Evolutionary conservation across 1,140 invertebrate species (phyloP), one percentile per base, ranked within the genome.

Genomic region (Drosophila funebris): DNA sequence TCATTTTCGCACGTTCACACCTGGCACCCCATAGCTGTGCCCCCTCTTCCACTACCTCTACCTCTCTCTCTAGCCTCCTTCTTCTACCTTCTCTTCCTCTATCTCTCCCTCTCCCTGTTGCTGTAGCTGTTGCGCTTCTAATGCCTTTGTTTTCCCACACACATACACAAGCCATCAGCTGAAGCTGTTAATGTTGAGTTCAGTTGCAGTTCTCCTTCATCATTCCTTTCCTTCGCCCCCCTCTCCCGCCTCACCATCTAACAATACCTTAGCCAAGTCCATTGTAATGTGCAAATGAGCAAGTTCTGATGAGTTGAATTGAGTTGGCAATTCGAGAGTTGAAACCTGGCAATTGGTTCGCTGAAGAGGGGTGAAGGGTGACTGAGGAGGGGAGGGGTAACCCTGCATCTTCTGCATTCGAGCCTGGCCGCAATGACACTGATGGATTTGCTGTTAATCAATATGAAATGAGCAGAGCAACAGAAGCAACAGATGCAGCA

Each of bases 361-460:
- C 2, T 2, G 22, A 24, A 24, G 22, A 24, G 22, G 4, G 22
- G 4, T 3, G 22, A 3, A 13, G 1, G 13, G 7, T 6, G 14
- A 1, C 11, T 44, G n/a, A 37, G 18, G 6, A 1, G 29, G 29
- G 1, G 31, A 33, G 31, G 9, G 8, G 31, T 5, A 6, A 27
- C 37, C 8, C 7, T 16, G 22, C 6, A 13, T 7, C 20, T 13
- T 8, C 31, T 53, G 29, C 14, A 9, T 29, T 36, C n/a, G 11
- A 31, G 36, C 46, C 39, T 54, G 66, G 58, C 68, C 73, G 33
- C 81, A 87, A 70, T 88, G 82, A 88, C 82, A 87, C 81, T 87
- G 82, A 87, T 87, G 82, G 83, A 87, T 87, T 88, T 77, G 44
- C 82, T 61, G 62, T 83, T 88, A 88, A 88, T 88, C 82, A 88